phyloP scores from a whole-genome alignment of 30 jellyfish, hydroid and myxozoan genomes.

The Rhopilema esculentum region DNA sequence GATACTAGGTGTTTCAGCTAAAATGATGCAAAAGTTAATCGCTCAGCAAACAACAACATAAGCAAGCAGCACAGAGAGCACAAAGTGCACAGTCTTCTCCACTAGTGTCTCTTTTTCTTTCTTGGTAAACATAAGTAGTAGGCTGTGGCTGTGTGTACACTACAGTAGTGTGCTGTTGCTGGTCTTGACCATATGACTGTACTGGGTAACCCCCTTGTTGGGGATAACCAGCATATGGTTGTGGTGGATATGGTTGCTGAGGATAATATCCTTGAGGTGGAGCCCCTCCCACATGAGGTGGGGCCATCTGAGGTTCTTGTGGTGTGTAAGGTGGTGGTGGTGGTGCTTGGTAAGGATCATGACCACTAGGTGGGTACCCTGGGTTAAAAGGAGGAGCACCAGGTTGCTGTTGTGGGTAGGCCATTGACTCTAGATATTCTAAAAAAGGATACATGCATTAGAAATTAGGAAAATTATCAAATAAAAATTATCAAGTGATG shows the following conservation, averaged over 20 bases:
- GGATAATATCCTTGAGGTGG: constrained; percentile 69
- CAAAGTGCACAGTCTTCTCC: constrained; percentile 97
- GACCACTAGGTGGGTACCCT: constrained; percentile 22
- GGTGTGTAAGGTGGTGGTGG: constrained; percentile 64
- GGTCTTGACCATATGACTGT: constrained; percentile 5
- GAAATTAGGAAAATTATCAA: too few species aligned
- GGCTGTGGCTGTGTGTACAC: constrained; percentile 85
- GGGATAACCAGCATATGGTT: constrained; percentile 41
- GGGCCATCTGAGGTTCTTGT: constrained; percentile 59
- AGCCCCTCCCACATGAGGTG: constrained; percentile 8
- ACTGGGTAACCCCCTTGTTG: constrained; percentile 63
- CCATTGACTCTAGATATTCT: background rate
- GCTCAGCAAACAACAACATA: constrained; percentile 89
- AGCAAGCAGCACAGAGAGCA: constrained; percentile 95
- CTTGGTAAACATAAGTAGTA: constrained; percentile 70
- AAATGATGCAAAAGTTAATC: constrained; percentile 22
- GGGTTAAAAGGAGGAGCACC: constrained; percentile 61
- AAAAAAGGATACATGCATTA: background rate
- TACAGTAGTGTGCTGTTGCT: constrained; percentile 62
- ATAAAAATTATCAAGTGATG: too few species aligned
- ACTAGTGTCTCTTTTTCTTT: constrained; percentile 74
- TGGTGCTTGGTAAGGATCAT: constrained; percentile 57
- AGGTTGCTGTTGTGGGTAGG: constrained; percentile 69
- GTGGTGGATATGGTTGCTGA: constrained; percentile 65
- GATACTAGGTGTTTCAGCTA: background rate